Conservation (phyloP, 1,140 invertebrate species). For the Ceratoteleas bidentatus region DNA sequence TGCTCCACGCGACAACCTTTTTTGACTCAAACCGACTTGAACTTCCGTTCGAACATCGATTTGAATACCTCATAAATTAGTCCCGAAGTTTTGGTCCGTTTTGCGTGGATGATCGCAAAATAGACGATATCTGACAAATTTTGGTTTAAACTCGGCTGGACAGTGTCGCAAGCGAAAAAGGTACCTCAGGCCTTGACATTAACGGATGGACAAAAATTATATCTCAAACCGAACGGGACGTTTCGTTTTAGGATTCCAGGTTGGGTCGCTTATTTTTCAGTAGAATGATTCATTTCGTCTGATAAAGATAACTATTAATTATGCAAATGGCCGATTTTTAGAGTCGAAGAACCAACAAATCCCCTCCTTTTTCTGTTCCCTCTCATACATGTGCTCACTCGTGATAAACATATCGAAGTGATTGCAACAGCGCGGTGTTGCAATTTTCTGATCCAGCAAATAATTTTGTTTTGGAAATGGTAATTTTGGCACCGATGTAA, state of each 20-base stretch:
- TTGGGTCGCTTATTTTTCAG: slow-evolving; percentile 17
- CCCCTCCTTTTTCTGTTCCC: background rate
- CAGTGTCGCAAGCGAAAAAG: slow-evolving; percentile 22
- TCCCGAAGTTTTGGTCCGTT: background rate
- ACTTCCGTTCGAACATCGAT: too few relatives aligned
- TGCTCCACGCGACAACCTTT: too few relatives aligned
- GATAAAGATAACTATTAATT: slow-evolving; percentile 33
- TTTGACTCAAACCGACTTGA: too few relatives aligned
- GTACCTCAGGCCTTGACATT: slow-evolving; percentile 51
- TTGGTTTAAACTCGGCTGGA: slow-evolving; percentile 1
- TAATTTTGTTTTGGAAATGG: slow-evolving; percentile 10
- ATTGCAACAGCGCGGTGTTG: slow-evolving; percentile 10
- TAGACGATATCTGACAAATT: background rate
- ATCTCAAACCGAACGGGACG: slow-evolving; percentile 11
- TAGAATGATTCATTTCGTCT: slow-evolving; percentile 30
- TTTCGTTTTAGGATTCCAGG: slow-evolving; percentile 22
- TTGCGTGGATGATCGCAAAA: background rate
- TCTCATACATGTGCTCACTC: background rate
- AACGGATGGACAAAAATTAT: slow-evolving; percentile 18
- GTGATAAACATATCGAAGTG: slow-evolving; percentile 5
- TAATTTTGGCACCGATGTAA: slow-evolving; percentile 1
- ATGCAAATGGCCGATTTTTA: slow-evolving; percentile 36
- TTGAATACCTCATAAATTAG: background rate
- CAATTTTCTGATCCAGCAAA: slow-evolving; percentile 24
- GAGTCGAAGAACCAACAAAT: slow-evolving; percentile 13